Evolutionary conservation across 2,888 invertebrate species (phyloP).

Genomic region (Oscheius sp.): DNA sequence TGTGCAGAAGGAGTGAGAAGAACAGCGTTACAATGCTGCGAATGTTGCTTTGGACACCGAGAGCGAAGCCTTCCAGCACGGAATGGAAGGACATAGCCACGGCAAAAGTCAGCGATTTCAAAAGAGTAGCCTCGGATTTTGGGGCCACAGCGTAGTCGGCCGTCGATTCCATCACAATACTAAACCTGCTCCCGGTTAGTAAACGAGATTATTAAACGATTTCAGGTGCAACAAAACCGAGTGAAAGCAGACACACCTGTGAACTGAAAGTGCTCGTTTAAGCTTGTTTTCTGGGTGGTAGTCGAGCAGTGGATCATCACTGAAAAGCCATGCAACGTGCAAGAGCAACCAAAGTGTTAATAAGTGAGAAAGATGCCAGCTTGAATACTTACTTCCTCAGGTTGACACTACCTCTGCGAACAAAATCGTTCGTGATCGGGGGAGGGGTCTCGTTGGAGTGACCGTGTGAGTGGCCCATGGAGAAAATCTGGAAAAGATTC

Average conservation of each 20-base stretch:
- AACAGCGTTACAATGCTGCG: slow-evolving; percentile 68
- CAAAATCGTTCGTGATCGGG: slow-evolving; percentile 1
- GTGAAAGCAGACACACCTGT: slow-evolving; percentile 29
- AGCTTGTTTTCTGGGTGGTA: slow-evolving; percentile 8
- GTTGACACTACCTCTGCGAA: slow-evolving; percentile 30
- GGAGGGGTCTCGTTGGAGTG: slow-evolving; percentile 45
- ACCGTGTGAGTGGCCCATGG: slow-evolving; percentile 51
- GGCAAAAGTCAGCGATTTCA: slow-evolving; percentile 72
- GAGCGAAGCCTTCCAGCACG: slow-evolving; percentile 71
- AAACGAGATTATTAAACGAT: neutral
- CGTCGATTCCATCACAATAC: slow-evolving; percentile 65
- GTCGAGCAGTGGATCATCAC: slow-evolving; percentile 20
- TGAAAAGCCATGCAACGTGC: slow-evolving; percentile 35
- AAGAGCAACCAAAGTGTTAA: slow-evolving; percentile 11
- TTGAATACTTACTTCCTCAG: slow-evolving; percentile 31
- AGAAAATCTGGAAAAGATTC: slow-evolving; percentile 53
- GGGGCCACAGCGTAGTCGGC: slow-evolving; percentile 56
- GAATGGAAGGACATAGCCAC: slow-evolving; percentile 73
- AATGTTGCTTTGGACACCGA: slow-evolving; percentile 68
- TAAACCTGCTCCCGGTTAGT: slow-evolving; percentile 42
- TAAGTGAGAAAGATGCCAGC: neutral
- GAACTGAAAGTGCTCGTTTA: slow-evolving; percentile 16
- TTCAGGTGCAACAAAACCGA: slow-evolving; percentile 3
- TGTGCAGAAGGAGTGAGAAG: slow-evolving; percentile 73
- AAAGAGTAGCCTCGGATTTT: slow-evolving; percentile 40